Conservation (phyloP, 2,888 invertebrate species). For the Sphecodes monilicornis region DNA sequence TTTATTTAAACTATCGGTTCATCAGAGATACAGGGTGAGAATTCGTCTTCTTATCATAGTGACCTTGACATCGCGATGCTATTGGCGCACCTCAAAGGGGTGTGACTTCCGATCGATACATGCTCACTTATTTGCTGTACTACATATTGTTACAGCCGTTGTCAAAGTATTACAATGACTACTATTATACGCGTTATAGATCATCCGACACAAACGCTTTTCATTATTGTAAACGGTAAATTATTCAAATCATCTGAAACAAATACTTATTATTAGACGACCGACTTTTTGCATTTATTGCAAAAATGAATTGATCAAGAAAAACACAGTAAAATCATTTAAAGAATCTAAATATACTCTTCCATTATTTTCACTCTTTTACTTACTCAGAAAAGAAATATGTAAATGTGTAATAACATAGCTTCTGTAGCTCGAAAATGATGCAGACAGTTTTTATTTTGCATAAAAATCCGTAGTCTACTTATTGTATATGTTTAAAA, state of each 20-base stretch:
- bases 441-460: background rate
- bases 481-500: background rate
- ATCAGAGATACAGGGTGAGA: conserved; percentile 30
- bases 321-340: too few relatives aligned
- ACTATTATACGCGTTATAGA: background rate
- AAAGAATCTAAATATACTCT: background rate
- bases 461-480: background rate
- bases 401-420: too few relatives aligned
- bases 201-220: background rate
- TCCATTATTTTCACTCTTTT: background rate
- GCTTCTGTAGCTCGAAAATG: background rate
- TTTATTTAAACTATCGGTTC: background rate
- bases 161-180: background rate
- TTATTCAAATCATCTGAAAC: background rate
- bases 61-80: conserved; percentile 40
- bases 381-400: background rate
- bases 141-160: background rate
- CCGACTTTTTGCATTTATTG: too few relatives aligned
- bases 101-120: conserved; percentile 48
- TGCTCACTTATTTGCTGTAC: background rate
- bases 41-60: background rate
- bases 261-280: background rate
- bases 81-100: conserved; percentile 21
- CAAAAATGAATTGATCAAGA: too few relatives aligned
- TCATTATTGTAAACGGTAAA: too few relatives aligned